These are phyloP conservation scores for Tolypeutes matacus DNA, from an alignment of 2,797 vertebrate species.

Conservation along the genomic window DNA sequence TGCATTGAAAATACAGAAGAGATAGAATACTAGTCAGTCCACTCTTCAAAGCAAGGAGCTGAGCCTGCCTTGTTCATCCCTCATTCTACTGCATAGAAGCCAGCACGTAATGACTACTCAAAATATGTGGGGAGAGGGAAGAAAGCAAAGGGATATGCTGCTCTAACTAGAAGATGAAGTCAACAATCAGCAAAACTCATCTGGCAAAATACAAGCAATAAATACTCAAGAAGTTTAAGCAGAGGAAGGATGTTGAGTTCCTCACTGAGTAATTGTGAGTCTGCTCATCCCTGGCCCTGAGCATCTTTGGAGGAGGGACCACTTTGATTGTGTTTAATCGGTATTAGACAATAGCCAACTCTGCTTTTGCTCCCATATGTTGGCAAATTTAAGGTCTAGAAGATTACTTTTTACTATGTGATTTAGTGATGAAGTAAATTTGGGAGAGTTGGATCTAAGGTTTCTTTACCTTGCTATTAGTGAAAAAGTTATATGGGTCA, in stretches of 20 bases:
- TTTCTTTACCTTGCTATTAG: slow-evolving; percentile 73
- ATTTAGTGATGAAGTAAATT: slow-evolving; percentile 67
- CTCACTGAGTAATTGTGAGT: not conserved
- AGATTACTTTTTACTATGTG: not conserved
- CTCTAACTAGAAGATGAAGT: not conserved
- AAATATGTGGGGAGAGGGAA: not conserved
- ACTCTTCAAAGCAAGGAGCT: not conserved
- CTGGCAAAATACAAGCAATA: not conserved
- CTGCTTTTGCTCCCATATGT: not conserved
- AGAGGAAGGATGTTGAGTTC: not conserved
- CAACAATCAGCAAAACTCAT: not conserved
- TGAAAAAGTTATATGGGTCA: slow-evolving; percentile 77
- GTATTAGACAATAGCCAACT: not conserved
- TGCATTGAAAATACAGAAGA: not conserved
- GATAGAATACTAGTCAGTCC: not conserved
- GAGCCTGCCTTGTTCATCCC: not conserved
- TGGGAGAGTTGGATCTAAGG: not conserved
- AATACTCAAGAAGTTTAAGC: not conserved
- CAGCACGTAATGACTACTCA: not conserved
- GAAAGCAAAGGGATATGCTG: not conserved
- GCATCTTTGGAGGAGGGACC: not conserved
- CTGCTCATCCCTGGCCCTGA: not conserved
- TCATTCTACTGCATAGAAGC: not conserved
- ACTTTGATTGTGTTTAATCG: not conserved
- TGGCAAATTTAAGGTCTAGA: not conserved